phyloP scores from a whole-genome alignment of 2,797 vertebrate species.

The Phataginus tricuspis region DNA sequence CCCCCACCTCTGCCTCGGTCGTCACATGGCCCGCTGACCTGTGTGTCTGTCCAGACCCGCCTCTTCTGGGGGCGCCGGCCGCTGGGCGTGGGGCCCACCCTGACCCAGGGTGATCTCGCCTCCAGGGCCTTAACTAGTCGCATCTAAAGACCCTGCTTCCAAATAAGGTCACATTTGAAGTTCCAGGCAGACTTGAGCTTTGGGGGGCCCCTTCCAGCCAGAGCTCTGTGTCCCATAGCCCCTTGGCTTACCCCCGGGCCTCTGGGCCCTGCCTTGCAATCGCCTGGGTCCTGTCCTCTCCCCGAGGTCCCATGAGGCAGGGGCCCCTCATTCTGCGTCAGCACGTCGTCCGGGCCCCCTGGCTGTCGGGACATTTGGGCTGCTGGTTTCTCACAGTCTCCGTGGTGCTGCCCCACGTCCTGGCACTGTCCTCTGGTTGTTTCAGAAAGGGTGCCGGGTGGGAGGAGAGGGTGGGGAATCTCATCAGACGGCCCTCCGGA shows the following conservation, averaged over 20 bases:
- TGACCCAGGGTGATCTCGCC: not conserved
- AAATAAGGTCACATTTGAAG: not conserved
- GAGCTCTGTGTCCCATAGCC: not conserved
- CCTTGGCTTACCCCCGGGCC: not conserved
- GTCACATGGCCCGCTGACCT: not conserved
- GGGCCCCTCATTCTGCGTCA: no score
- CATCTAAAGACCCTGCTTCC: not conserved
- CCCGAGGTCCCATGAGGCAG: not conserved
- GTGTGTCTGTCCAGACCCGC: no score
- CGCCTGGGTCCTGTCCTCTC: not conserved
- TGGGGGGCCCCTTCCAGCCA: not conserved
- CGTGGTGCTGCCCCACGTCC: rapidly evolving
- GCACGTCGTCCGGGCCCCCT: rapidly evolving
- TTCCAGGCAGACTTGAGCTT: not conserved
- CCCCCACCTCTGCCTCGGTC: not conserved
- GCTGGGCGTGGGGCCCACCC: rapidly evolving
- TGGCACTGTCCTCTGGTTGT: rapidly evolving
- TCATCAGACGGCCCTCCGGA: not conserved
- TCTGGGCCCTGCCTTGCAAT: not conserved
- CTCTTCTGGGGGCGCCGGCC: not conserved
- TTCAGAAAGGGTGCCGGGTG: not conserved
- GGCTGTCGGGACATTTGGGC: not conserved
- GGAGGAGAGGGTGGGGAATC: not conserved
- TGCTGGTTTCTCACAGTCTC: no score
- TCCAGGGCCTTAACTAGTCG: rapidly evolving